Base-by-base conservation (phyloP, 2,797 vertebrate species). In the Typhlichthys subterraneus region DNA sequence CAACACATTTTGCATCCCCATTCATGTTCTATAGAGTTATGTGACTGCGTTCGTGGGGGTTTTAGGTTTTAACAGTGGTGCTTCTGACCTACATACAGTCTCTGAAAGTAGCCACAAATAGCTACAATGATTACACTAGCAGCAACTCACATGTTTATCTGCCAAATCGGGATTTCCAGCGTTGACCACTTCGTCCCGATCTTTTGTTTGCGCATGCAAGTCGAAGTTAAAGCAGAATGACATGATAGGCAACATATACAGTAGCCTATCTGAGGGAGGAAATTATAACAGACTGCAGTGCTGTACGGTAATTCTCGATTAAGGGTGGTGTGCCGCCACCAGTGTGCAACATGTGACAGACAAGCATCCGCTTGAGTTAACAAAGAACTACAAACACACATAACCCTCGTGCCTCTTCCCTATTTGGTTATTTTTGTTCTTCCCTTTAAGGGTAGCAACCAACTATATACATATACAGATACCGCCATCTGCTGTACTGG, bases 201-300 rank as follows among this genome's bases (percentile, higher is more conserved):
- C 61, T 51, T 49, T 53, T 57, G 76, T 54, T 60, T 71, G 64
- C 45, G 66, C 61, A 1, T 87, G 73, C 49, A 93, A 63, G 31
- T 91, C 81, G 55, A 94, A 94, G 68, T 93, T 91, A 74, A 94
- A 93, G 71, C 84, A 88, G 76, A 93, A 94, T 1, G 91, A 91
- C 93, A 94, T 92, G 3, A 11, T 61, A 12, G 8, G 46, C 10
- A 9, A 33, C 53, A 55, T 46, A 51, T 13, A 58, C 9, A 14
- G 45, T 15, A 38, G 11, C 5, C 5, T 29, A 13, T 49, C 7
- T 29, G 47, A n/a, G 29, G 17, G 47, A n/a, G 29, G 17, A 12
- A 59, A 4, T 14, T 7, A 42, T 12, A 60, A 51, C 10, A 4
- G 4, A 29, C 23, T 29, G 3, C 23, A 29, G 23, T 29, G 23